These are phyloP conservation scores for Catocala fraxini DNA, from an alignment of 2,888 invertebrate species.

Conservation along the genomic window DNA sequence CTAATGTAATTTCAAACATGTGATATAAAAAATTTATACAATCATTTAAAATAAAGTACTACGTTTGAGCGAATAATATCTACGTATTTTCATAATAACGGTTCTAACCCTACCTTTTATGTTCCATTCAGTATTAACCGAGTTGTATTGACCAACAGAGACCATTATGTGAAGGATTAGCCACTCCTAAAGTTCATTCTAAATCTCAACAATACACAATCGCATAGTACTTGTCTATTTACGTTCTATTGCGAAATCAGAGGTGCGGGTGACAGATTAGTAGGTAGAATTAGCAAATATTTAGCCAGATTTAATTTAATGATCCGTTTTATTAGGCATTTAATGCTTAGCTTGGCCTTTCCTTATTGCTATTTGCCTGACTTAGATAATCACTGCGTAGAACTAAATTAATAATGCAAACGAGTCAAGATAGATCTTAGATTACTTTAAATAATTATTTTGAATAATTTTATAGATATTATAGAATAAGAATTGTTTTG, in stretches of 20 bases:
- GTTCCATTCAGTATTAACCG: constrained; percentile 37
- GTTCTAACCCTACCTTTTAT: constrained; percentile 24
- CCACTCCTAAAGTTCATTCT: constrained; percentile 50
- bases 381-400: no score
- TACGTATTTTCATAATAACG: neutral
- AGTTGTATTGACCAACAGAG: constrained; percentile 34
- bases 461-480: no score
- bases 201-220: constrained; percentile 44
- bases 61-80: neutral
- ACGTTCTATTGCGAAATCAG: constrained; percentile 40
- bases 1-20: no score
- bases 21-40: no score
- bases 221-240: constrained; percentile 33
- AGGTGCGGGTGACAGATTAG: constrained; percentile 41
- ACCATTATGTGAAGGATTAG: constrained; percentile 47
- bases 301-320: neutral
- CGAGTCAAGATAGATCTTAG: no score
- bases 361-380: no score
- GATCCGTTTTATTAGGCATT: no score
- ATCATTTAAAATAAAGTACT: no score
- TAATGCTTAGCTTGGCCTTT: no score
- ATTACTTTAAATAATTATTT: no score
- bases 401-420: no score
- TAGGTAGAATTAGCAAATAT: constrained; percentile 7
- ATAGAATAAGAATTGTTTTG: neutral